Conservation (phyloP, 2,888 invertebrate genomes). For the Sinelater perroti region DNA sequence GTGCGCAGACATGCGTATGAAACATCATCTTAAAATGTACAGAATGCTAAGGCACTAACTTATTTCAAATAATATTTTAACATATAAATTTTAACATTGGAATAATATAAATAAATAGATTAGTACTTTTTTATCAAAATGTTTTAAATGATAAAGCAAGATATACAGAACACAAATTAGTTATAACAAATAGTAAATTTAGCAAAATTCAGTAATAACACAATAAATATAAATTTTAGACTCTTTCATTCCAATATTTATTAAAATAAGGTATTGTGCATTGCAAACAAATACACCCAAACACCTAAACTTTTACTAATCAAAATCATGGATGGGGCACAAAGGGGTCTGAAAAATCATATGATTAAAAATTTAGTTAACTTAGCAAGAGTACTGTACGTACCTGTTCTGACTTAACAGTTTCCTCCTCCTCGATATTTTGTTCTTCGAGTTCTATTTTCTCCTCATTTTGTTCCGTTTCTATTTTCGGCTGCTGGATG, state of each 20-base stretch:
- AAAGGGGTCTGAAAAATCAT: conserved; percentile 43
- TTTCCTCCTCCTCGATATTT: neutral
- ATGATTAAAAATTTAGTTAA: conserved; percentile 18
- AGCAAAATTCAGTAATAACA: too few relatives aligned
- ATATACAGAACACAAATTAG: too few relatives aligned
- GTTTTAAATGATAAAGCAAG: too few relatives aligned
- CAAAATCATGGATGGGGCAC: conserved; percentile 48
- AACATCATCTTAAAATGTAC: neutral
- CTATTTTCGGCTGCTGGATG: neutral
- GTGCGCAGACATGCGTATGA: conserved; percentile 30
- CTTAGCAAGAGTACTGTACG: too few relatives aligned
- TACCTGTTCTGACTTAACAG: conserved; percentile 23
- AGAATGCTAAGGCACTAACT: neutral
- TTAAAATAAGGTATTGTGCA: conserved; percentile 1
- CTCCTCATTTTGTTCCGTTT: conserved; percentile 16
- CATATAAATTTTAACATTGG: too few relatives aligned
- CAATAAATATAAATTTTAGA: conserved; percentile 8
- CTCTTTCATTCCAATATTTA: neutral
- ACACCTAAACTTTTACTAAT: too few relatives aligned
- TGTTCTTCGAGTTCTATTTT: conserved; percentile 20
- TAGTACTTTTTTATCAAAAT: too few relatives aligned
- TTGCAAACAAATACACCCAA: too few relatives aligned
- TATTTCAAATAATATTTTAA: too few relatives aligned
- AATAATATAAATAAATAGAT: too few relatives aligned
- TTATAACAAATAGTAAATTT: too few relatives aligned